Evolutionary conservation across 1,140 invertebrate species (phyloP).

Genomic region (Cydia amplana): DNA sequence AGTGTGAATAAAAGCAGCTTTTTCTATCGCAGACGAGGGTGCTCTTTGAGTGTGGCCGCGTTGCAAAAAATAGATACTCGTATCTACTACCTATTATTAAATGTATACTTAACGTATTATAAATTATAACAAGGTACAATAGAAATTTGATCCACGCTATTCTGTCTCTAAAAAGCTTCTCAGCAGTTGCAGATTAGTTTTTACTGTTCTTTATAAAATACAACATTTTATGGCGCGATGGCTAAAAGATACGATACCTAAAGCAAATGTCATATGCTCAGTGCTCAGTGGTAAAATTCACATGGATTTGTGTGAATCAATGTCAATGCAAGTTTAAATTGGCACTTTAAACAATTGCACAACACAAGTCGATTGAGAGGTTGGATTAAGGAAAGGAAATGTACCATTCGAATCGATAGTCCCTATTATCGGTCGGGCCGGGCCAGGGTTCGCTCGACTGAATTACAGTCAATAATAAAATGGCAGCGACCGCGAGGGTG

Average conservation of each 20-base stretch:
- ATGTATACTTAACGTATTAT: slow-evolving; percentile 15
- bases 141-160: not conserved
- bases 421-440: slow-evolving; percentile 48
- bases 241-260: too few relatives aligned
- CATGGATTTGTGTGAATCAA: not conserved
- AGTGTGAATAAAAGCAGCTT: slow-evolving; percentile 72
- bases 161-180: not conserved
- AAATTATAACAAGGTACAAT: slow-evolving; percentile 1
- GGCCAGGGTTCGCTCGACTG: slow-evolving; percentile 42
- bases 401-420: slow-evolving; percentile 44
- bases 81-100: not conserved
- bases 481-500: slow-evolving; percentile 26
- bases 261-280: too few relatives aligned
- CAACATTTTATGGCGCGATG: too few relatives aligned
- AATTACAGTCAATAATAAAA: slow-evolving; percentile 47
- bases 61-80: slow-evolving; percentile 28
- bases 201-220: not conserved
- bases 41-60: slow-evolving; percentile 44
- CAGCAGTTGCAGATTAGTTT: not conserved
- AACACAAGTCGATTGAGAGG: not conserved
- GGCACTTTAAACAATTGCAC: not conserved
- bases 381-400: slow-evolving; percentile 42
- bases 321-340: not conserved
- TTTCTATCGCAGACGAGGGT: slow-evolving; percentile 40
- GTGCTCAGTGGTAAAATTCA: too few relatives aligned